Conservation (phyloP, 1,140 invertebrate species). For the Oreohelix idahoensis region DNA sequence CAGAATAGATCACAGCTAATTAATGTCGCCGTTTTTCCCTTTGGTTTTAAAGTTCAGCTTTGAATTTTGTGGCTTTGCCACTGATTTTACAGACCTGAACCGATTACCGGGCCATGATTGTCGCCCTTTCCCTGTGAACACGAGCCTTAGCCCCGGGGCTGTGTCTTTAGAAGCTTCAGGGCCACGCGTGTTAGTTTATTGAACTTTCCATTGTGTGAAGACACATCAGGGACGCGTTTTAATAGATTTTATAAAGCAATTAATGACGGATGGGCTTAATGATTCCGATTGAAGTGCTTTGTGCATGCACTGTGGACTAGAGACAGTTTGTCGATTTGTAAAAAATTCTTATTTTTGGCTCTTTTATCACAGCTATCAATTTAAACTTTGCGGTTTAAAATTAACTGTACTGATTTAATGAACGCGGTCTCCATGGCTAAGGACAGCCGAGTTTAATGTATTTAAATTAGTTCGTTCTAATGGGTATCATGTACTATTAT, state of each 20-base stretch:
- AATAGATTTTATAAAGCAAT: conserved; percentile 13
- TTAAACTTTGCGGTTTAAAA: neutral
- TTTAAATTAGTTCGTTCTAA: no score
- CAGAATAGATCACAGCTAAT: neutral
- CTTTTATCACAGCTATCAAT: neutral
- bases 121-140: neutral
- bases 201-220: neutral
- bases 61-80: neutral
- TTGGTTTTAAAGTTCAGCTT: neutral
- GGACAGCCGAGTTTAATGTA: no score
- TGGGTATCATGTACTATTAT: no score
- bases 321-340: neutral
- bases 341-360: neutral
- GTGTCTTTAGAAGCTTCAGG: neutral
- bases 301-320: neutral
- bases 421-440: no score
- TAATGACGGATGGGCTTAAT: neutral
- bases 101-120: neutral
- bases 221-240: neutral
- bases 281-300: neutral
- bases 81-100: conserved; percentile 14
- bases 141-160: neutral
- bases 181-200: neutral
- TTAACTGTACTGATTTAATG: neutral
- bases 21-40: neutral